Evolutionary conservation across 2,888 invertebrate species (phyloP), one percentile per base, ranked within the genome.

Genomic region (Hypena proboscidalis): DNA sequence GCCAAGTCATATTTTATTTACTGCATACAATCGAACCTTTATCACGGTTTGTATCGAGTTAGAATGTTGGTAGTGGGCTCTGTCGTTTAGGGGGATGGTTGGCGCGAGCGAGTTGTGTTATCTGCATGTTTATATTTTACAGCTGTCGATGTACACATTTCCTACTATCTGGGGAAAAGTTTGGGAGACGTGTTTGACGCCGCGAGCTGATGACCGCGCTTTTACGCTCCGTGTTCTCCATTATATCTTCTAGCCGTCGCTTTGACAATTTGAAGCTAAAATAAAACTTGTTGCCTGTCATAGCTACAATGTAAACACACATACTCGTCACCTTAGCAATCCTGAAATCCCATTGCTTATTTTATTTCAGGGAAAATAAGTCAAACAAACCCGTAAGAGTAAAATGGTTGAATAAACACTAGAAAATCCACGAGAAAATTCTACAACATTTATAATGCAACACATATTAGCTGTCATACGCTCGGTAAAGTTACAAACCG

Each of bases 1-100:
- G 81, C 77, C 83, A 83, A 87, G 85, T 87, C 85, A 90, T 91
- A 90, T 90, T 88, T 90, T 91, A 90, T 91, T 90, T 90, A 90
- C 90, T 88, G 84, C 85, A 86, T 83, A 88, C 90, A 90, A 90
- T 90, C 79, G 89, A 84, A 83, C 88, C 86, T 90, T 85, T 88
- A 90, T 89, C 88, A 84, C 83, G 74, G 83, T 81, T 81, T 85
- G 85, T 86, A 85, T 85, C 77, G 78, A 79, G 82, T 87, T 81
- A 81, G 77, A 83, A 77, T 80, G 74, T 82, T 76, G 73, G 73
- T 76, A 80, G 80, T 77, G 73, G 74, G 75, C 68, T 63, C 58
- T 54, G 73, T 68, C 77, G 78, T 82, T 85, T 82, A 81, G 79
- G 75, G 70, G 65, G 69, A 73, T 73, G 73, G 68, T 67, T 69